Evolutionary conservation across 2,888 invertebrate species (phyloP), one percentile per base, ranked within the genome.

Genomic region (Synergus itoensis): DNA sequence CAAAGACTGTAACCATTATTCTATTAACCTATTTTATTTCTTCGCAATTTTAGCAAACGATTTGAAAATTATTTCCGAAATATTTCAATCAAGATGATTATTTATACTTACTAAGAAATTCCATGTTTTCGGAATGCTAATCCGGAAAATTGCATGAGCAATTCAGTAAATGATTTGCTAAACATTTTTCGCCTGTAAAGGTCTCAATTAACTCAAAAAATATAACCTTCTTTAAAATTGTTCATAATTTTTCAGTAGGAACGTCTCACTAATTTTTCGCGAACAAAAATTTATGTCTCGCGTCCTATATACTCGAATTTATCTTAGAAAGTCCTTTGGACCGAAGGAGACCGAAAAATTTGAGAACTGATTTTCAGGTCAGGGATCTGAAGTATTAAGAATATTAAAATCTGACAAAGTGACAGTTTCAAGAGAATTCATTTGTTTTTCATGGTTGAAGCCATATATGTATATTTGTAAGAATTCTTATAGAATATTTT

Each of bases 51-150:
- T 14, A 0, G 53, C 8, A 53, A 53, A 53, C n/a, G 0, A n/a
- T n/a, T 1, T n/a, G 0, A 8, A 9, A 53, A 53, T 8, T 53
- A 53, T 53, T 53, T n/a, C n/a, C 5, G 16, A 16, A 48, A 48
- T 28, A 48, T n/a, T 4, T 14, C 5, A 57, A 8, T 7, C 53
- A 14, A 14, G 4, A n/a, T 14, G 4, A 4, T 43, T 43, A 43
- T 53, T 16, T n/a, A 16, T 53, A 53, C 69, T 69, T 53, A 69
- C 69, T 16, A 16, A 69, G 9, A 69, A 69, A 69, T 69, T 69
- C 69, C 69, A 69, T 69, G 3, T 36, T 48, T 69, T 36, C 28
- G 11, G 12, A 60, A n/a, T 69, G 28, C 9, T 4, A 16, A 69
- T 69, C 60, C 60, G 21, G 4, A 9, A 60, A 60, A 60, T 60